Percentiles rank a stretch among this genome's conserved stretches.
Conservation (phyloP, 2,888 invertebrate species). For the Sphaerophoria rueppellii region DNA sequence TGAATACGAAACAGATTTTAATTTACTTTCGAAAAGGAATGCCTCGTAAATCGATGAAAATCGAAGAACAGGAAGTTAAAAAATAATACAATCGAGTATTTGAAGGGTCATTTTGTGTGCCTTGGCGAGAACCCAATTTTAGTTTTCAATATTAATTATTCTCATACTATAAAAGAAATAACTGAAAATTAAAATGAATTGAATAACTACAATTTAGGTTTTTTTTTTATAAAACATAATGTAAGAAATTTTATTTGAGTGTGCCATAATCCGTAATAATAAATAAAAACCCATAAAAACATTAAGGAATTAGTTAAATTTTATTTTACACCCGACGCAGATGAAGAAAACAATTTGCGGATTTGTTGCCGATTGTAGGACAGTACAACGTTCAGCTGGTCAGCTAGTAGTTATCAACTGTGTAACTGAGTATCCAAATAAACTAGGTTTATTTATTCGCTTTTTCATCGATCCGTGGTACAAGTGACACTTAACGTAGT, state of each 20-base stretch:
- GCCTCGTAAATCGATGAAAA: conserved; percentile 48
- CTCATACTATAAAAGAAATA: conserved; percentile 12
- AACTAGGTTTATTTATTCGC: too few relatives aligned
- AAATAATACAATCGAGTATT: conserved; percentile 23
- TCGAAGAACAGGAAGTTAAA: not conserved
- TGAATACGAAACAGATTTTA: conserved; percentile 79
- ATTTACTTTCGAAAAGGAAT: conserved; percentile 79
- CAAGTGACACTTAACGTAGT: too few relatives aligned
- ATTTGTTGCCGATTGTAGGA: too few relatives aligned
- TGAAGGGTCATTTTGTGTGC: not conserved
- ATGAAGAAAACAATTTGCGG: too few relatives aligned
- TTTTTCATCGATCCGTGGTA: too few relatives aligned
- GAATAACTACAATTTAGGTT: conserved; percentile 47
- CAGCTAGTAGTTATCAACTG: too few relatives aligned
- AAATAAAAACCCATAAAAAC: not conserved
- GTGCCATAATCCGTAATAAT: conserved; percentile 54
- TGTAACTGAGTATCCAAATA: too few relatives aligned
- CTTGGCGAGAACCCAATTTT: not conserved
- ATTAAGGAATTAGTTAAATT: too few relatives aligned
- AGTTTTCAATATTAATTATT: conserved; percentile 1
- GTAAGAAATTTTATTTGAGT: conserved; percentile 55
- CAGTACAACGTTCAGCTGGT: too few relatives aligned
- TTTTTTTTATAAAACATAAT: conserved; percentile 21
- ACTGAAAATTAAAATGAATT: conserved; percentile 29
- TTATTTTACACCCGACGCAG: too few relatives aligned